Evolutionary conservation across 2,888 invertebrate species (phyloP), one percentile per base, ranked within the genome.

Genomic region (Eupithecia exiguata): DNA sequence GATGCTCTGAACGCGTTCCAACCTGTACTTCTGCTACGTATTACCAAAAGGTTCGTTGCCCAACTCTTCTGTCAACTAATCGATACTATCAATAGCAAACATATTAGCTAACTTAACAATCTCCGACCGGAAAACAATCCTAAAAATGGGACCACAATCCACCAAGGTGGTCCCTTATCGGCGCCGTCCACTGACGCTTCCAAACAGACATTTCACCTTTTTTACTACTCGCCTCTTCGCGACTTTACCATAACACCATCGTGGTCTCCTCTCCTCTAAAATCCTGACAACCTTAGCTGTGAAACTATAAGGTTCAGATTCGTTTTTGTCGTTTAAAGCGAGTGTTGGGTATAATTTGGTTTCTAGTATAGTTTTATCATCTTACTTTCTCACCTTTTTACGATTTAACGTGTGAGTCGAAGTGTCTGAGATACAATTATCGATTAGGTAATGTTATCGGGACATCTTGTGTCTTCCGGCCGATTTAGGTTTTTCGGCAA

Each of bases 341-440:
- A 65, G 36, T 46, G 74, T 43, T 43, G 73, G n/a, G n/a, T 16
- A 6, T 74, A 74, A 70, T 36, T 73, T 84, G 83, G 88, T 84
- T 49, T 81, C 84, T 80, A 80, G 85, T 87, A 88, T 88, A 89
- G 88, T 93, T 93, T 93, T 94, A 94, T 93, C 93, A 89, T 88
- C 86, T 89, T 91, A 91, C 93, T 94, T 93, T 94, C 94, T 93
- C 94, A 94, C 93, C 91, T 94, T 93, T 94, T 94, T 94, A 94
- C 93, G 92, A 91, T 84, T 85, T 88, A 88, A 90, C 92, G 93
- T 92, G 94, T 91, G 93, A 91, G 88, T 89, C 87, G 89, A 90
- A 92, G 92, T 93, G 93, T 93, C 93, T 88, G 88, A 92, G 94
- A 93, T 94, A 94, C 92, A 91, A 94, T 93, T 94, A 94, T 94